Evolutionary conservation across 2,797 vertebrate species (phyloP).

Genomic region (Phrynocephalus vlangalii): DNA sequence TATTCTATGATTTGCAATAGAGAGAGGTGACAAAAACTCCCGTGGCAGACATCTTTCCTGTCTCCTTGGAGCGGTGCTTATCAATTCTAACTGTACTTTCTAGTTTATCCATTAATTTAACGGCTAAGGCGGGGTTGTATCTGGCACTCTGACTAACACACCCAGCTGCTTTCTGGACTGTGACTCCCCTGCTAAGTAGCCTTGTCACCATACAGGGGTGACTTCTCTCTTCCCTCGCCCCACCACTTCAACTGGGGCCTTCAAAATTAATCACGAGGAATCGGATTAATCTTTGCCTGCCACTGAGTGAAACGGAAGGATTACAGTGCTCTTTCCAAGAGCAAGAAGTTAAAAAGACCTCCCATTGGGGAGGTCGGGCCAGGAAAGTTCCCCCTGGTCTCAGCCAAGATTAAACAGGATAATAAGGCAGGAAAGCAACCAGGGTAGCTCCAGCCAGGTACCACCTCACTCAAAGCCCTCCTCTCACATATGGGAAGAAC

Average conservation of each 20-base stretch:
- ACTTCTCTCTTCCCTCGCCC: not conserved
- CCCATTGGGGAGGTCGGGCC: constrained; percentile 22
- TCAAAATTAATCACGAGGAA: constrained; percentile 23
- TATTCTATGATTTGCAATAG: too few relatives aligned
- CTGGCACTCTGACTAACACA: not conserved
- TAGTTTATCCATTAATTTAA: too few relatives aligned
- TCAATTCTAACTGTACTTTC: too few relatives aligned
- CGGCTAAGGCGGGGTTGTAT: not conserved
- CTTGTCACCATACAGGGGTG: not conserved
- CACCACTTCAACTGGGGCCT: not conserved
- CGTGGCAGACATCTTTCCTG: too few relatives aligned
- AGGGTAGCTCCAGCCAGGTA: not conserved
- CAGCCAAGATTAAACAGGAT: constrained; percentile 26
- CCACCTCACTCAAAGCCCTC: not conserved
- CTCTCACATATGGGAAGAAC: not conserved
- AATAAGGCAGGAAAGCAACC: not conserved
- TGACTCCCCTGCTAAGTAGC: not conserved
- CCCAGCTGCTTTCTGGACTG: not conserved
- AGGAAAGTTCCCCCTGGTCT: constrained; percentile 30
- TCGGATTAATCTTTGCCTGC: constrained; percentile 27
- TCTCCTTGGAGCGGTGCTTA: too few relatives aligned
- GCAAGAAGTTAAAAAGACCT: not conserved
- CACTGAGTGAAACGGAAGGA: not conserved
- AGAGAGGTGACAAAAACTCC: too few relatives aligned
- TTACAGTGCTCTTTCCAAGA: constrained; percentile 24